Evolutionary conservation across 2,888 invertebrate genomes (phyloP).

Genomic region (Pollenia amentaria): DNA sequence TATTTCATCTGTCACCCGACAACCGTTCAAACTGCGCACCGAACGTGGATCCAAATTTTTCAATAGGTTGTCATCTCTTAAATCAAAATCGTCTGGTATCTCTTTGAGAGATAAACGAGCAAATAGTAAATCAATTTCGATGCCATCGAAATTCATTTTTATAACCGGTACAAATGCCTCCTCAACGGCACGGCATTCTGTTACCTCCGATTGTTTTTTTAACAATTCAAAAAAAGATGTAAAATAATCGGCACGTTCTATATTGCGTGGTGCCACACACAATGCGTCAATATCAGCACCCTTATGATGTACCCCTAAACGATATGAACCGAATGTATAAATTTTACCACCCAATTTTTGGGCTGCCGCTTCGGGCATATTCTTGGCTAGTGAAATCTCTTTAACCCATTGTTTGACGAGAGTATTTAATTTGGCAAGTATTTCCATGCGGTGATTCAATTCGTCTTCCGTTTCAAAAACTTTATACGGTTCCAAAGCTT

Average conservation of each 20-base stretch:
- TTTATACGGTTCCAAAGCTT: slow-evolving; percentile 92
- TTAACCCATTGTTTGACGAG: slow-evolving; percentile 97
- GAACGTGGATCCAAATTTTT: slow-evolving; percentile 98
- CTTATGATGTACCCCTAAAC: slow-evolving; percentile 97
- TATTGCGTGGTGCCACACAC: slow-evolving; percentile 98
- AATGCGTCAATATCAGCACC: slow-evolving; percentile 99
- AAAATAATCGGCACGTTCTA: slow-evolving; percentile 97
- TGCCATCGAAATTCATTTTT: slow-evolving; percentile 99
- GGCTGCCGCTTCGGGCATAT: slow-evolving; percentile 96
- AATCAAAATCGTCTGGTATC: slow-evolving; percentile 95
- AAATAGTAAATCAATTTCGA: slow-evolving; percentile 99
- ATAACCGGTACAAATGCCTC: slow-evolving; percentile 99
- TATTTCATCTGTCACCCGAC: slow-evolving; percentile 99
- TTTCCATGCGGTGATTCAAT: slow-evolving; percentile 94
- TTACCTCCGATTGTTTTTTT: slow-evolving; percentile 93
- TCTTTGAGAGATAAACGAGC: slow-evolving; percentile 97
- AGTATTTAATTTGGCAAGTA: slow-evolving; percentile 93
- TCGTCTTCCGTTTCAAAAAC: slow-evolving; percentile 96
- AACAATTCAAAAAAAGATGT: slow-evolving; percentile 96
- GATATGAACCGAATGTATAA: slow-evolving; percentile 99
- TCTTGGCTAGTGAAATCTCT: slow-evolving; percentile 93
- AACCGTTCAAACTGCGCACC: slow-evolving; percentile 98
- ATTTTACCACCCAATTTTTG: slow-evolving; percentile 98
- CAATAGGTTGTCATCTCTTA: slow-evolving; percentile 94
- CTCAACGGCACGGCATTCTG: slow-evolving; percentile 95